A percentile compares a stretch with the other conserved stretches of the same genome.
Conservation (phyloP, 2,888 invertebrate species). For the Gari tellinella region DNA sequence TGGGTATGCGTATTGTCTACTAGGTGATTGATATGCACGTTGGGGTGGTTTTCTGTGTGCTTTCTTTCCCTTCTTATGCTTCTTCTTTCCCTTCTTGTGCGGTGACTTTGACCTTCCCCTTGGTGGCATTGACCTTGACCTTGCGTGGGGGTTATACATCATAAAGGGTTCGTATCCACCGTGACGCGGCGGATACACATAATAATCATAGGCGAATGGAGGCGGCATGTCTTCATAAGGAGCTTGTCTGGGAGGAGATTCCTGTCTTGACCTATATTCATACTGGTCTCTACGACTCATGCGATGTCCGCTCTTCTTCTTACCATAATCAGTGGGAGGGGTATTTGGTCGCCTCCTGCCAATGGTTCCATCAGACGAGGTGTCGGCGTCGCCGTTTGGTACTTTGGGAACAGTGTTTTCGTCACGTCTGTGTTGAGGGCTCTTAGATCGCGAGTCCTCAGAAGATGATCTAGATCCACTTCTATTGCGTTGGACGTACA, state of each 20-base stretch:
- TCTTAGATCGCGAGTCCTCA: conserved; percentile 40
- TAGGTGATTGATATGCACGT: not conserved
- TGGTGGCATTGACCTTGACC: conserved; percentile 52
- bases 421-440: conserved; percentile 34
- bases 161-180: conserved; percentile 61
- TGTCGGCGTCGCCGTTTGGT: conserved; percentile 57
- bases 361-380: conserved; percentile 62
- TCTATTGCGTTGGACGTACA: conserved; percentile 42
- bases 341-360: conserved; percentile 67
- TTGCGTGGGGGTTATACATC: conserved; percentile 55
- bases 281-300: conserved; percentile 68
- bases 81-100: conserved; percentile 62
- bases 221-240: not conserved
- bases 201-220: conserved; percentile 55
- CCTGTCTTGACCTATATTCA: conserved; percentile 45
- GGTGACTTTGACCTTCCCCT: conserved; percentile 59
- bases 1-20: not conserved
- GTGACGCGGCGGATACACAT: conserved; percentile 61
- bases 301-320: conserved; percentile 45
- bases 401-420: conserved; percentile 41
- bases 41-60: conserved; percentile 37
- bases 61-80: conserved; percentile 62
- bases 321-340: conserved; percentile 78
- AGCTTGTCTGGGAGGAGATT: no score
- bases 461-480: conserved; percentile 37